These are phyloP conservation scores for Borostomias antarcticus DNA, from an alignment of 2,797 vertebrate species.

Conservation along the genomic window DNA sequence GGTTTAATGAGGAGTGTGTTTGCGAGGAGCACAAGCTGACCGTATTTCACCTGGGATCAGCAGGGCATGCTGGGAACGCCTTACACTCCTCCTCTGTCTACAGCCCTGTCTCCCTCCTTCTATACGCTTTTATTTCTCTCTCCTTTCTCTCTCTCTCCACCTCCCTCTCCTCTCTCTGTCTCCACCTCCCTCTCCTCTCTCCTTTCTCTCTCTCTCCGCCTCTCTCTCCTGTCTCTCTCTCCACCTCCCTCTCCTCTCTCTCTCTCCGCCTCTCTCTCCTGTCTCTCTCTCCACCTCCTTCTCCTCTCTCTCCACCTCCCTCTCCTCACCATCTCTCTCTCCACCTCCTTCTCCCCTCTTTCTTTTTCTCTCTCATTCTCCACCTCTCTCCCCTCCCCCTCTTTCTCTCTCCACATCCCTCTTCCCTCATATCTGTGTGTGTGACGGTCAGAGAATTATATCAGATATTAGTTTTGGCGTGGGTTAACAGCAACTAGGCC, in stretches of 20 bases:
- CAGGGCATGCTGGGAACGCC: slow-evolving; percentile 62
- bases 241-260: slow-evolving; percentile 25
- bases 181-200: slow-evolving; percentile 25
- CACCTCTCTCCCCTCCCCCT: background rate
- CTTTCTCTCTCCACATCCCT: background rate
- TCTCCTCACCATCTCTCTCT: background rate
- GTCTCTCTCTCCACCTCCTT: background rate
- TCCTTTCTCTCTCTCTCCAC: background rate
- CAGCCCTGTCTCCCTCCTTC: slow-evolving; percentile 23
- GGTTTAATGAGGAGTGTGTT: slow-evolving; percentile 74
- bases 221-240: background rate
- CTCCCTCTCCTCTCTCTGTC: slow-evolving; percentile 23
- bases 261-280: slow-evolving; percentile 4
- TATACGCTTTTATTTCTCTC: slow-evolving; percentile 7
- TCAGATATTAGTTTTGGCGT: slow-evolving; percentile 57
- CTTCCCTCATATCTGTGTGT: background rate
- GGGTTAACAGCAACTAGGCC: slow-evolving; percentile 43
- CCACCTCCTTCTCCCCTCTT: background rate
- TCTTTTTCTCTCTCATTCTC: background rate
- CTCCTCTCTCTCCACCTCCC: background rate
- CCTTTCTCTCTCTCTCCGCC: slow-evolving; percentile 39
- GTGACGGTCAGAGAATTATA: background rate
- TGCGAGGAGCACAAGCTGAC: slow-evolving; percentile 58
- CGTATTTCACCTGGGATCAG: slow-evolving; percentile 55
- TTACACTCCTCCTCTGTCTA: slow-evolving; percentile 57